A percentile compares a stretch with the other conserved stretches of the same genome.
Evolutionary conservation across 2,888 invertebrate genomes (phyloP).

Genomic region (Papilio gigon): DNA sequence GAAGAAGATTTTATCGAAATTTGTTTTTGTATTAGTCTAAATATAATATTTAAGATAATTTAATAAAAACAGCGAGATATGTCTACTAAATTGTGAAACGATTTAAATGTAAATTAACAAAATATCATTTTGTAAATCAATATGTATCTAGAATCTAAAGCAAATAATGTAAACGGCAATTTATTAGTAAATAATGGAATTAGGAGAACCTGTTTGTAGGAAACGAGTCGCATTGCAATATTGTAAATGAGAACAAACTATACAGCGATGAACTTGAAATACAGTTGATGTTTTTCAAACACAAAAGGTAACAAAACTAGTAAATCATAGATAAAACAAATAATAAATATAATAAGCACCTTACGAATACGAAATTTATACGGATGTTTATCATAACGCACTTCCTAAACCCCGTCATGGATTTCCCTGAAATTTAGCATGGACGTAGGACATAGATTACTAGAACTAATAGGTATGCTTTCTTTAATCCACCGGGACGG

Average conservation of each 20-base stretch:
- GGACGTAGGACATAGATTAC: too few relatives aligned
- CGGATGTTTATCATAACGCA: too few relatives aligned
- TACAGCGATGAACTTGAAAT: conserved; percentile 36
- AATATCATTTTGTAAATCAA: conserved; percentile 3
- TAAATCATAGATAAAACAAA: neutral
- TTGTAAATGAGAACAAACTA: conserved; percentile 23
- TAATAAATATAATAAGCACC: too few relatives aligned
- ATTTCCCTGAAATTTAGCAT: too few relatives aligned
- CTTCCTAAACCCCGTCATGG: too few relatives aligned
- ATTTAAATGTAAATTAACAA: conserved; percentile 7
- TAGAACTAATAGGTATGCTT: too few relatives aligned
- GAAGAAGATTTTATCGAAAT: too few relatives aligned
- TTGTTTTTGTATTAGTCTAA: too few relatives aligned
- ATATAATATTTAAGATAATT: neutral
- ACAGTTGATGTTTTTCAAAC: neutral
- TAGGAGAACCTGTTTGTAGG: conserved; percentile 23
- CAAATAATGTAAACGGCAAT: conserved; percentile 18
- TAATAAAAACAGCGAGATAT: neutral
- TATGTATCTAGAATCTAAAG: conserved; percentile 10
- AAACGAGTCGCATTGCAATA: conserved; percentile 23
- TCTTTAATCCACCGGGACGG: too few relatives aligned
- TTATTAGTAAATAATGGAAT: conserved; percentile 16
- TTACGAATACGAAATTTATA: too few relatives aligned
- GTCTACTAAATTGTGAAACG: neutral
- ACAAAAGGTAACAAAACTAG: neutral